phyloP scores from a whole-genome alignment of 2,797 vertebrate genomes.

The Salarias fasciatus region DNA sequence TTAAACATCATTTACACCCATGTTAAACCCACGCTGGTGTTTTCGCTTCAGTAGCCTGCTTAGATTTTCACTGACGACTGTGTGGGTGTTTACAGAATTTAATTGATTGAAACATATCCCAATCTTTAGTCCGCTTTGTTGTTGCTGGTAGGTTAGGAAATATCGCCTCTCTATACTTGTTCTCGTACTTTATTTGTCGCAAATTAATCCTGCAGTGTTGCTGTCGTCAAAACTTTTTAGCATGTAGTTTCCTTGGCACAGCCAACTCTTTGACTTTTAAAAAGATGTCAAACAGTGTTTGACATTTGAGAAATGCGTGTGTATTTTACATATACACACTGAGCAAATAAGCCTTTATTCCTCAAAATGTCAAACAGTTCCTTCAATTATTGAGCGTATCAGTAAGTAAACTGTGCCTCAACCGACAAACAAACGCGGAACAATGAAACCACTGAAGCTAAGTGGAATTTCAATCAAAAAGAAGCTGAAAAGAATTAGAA shows the following conservation, averaged over 20 bases:
- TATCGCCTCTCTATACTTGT: background rate
- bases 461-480: background rate
- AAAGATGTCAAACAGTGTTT: background rate
- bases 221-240: background rate
- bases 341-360: background rate
- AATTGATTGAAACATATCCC: slow-evolving; percentile 2
- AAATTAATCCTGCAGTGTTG: too few species aligned
- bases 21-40: background rate
- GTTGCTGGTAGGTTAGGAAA: background rate
- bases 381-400: background rate
- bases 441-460: background rate
- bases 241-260: background rate
- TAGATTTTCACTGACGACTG: background rate
- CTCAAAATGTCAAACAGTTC: background rate
- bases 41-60: background rate
- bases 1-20: background rate
- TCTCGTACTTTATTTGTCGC: too few species aligned
- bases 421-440: background rate
- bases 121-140: slow-evolving; percentile 3
- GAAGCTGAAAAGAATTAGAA: background rate
- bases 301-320: background rate
- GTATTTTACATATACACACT: background rate
- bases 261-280: background rate
- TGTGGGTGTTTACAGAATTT: slow-evolving; percentile 1
- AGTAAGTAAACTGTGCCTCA: background rate